phyloP scores from a whole-genome alignment of 2,797 vertebrate genomes.

The Lithobates pipiens region DNA sequence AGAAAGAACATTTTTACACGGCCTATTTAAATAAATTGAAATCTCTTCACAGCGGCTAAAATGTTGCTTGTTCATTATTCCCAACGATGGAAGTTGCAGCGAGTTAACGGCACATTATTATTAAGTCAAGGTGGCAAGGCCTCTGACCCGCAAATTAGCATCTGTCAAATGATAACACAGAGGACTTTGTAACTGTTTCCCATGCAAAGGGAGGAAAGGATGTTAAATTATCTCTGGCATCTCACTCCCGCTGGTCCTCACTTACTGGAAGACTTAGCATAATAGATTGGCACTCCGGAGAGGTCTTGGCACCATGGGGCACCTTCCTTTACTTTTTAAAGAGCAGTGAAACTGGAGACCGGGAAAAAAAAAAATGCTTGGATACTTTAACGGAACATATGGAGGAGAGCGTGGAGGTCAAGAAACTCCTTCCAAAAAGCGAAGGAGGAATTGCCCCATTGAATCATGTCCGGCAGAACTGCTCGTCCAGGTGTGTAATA shows the following conservation, averaged over 20 bases:
- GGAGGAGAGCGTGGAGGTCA: constrained; percentile 11
- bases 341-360: constrained; percentile 6
- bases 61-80: background rate
- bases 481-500: constrained; percentile 21
- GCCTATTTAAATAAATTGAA: background rate
- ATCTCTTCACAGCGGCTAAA: background rate
- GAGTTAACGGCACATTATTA: constrained; percentile 23
- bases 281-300: constrained; percentile 33
- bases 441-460: background rate
- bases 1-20: no score
- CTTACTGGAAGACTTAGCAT: constrained; percentile 10
- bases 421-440: background rate
- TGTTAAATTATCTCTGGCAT: constrained; percentile 26
- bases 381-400: constrained; percentile 23
- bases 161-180: constrained; percentile 32
- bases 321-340: background rate
- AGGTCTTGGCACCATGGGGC: background rate
- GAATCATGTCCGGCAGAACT: constrained; percentile 11
- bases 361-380: background rate
- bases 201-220: accelerated
- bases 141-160: constrained; percentile 41
- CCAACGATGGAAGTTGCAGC: background rate
- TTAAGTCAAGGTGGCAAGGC: constrained; percentile 36
- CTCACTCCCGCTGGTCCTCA: background rate
- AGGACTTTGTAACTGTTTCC: constrained; percentile 1